Evolutionary conservation across 2,113 vertebrate species (phyloP).

Genomic region (Laterallus jamaicensis): DNA sequence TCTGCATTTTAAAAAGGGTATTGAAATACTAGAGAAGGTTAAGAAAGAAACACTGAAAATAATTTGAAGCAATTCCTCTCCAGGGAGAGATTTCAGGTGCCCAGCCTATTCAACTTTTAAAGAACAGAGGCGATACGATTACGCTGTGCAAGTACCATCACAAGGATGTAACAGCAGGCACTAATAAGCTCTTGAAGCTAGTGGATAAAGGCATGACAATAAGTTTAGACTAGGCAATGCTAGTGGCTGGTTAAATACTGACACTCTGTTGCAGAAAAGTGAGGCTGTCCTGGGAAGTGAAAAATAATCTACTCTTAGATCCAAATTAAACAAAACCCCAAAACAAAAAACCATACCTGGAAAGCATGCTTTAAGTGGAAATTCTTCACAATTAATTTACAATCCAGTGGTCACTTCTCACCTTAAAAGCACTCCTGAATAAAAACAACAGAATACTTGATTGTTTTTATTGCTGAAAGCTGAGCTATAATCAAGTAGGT

Average conservation of each 20-base stretch:
- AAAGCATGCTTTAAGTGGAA: not conserved
- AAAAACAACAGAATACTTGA: not conserved
- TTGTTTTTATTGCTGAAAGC: not conserved
- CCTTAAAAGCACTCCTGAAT: not conserved
- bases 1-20: not conserved
- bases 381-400: not conserved
- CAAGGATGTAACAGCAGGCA: not conserved
- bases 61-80: not conserved
- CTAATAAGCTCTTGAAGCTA: not conserved
- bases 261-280: not conserved
- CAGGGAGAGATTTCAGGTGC: not conserved
- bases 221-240: not conserved
- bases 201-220: not conserved
- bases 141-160: not conserved
- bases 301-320: not conserved
- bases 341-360: accelerated
- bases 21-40: not conserved
- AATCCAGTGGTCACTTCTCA: not conserved
- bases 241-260: not conserved
- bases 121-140: not conserved
- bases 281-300: not conserved
- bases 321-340: not conserved
- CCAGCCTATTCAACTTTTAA: not conserved
- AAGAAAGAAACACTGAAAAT: not conserved
- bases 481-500: not conserved